phyloP scores from a whole-genome alignment of 35 echinoderm and acorn worm species.

The Chiridota heheva region DNA sequence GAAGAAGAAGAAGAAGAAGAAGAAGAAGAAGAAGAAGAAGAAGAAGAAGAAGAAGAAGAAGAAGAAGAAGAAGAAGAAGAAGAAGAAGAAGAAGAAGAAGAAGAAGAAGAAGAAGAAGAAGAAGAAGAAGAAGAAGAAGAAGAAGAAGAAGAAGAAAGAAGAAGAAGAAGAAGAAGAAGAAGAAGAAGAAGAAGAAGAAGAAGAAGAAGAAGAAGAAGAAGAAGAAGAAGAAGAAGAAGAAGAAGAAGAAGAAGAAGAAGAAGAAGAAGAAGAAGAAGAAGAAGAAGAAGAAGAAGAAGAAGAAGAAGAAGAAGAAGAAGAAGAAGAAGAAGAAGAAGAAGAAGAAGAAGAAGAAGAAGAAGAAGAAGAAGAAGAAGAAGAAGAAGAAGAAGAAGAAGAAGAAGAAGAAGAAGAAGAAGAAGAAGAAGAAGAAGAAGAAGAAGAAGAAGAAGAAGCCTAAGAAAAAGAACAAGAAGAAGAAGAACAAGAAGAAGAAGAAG shows the following conservation, averaged over 20 bases:
- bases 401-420: not conserved
- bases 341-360: not conserved
- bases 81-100: slow-evolving; percentile 6
- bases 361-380: not conserved
- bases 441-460: not conserved
- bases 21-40: not conserved
- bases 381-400: not conserved
- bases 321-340: not conserved
- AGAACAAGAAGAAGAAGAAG: not conserved
- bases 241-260: slow-evolving; percentile 23
- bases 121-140: slow-evolving; percentile 6
- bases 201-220: slow-evolving; percentile 6
- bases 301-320: not conserved
- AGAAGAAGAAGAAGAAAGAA: slow-evolving; percentile 6
- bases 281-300: not conserved
- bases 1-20: not conserved
- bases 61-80: not conserved
- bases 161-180: slow-evolving; percentile 6
- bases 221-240: slow-evolving; percentile 6
- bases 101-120: slow-evolving; percentile 6
- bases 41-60: not conserved
- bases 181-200: slow-evolving; percentile 6
- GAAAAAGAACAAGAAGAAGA: not conserved
- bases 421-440: slow-evolving; percentile 9
- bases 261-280: not conserved